phyloP scores from a whole-genome alignment of 2,113 vertebrate species.

The Prinia subflava region DNA sequence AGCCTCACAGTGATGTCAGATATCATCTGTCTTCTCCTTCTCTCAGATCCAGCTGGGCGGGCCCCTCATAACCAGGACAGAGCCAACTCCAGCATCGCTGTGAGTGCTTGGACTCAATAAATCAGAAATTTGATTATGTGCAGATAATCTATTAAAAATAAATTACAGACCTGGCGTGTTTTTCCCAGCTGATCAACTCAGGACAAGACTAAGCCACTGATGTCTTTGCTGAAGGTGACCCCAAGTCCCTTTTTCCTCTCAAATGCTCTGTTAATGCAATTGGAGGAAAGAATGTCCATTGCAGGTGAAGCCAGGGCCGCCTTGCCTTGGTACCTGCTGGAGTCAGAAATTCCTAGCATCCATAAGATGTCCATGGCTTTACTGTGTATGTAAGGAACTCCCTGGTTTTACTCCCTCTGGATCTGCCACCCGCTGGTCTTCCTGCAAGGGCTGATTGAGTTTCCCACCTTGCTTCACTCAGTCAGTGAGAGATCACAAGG shows the following conservation, averaged over 20 bases:
- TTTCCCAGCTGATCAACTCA: not conserved
- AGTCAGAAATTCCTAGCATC: not conserved
- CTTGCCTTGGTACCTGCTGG: not conserved
- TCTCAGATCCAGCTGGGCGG: not conserved
- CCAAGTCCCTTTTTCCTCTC: not conserved
- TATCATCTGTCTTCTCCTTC: conserved; percentile 24
- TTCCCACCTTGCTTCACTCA: not conserved
- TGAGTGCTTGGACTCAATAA: not conserved
- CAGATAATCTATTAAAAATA: conserved; percentile 5
- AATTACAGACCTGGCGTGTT: not conserved
- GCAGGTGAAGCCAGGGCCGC: not conserved
- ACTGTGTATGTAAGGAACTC: not conserved
- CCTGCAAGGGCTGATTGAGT: not conserved
- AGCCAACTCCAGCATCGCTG: not conserved
- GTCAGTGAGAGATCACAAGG: not conserved
- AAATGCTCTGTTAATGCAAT: not conserved
- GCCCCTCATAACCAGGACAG: not conserved
- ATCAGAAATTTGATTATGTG: not conserved
- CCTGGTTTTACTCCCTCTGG: not conserved
- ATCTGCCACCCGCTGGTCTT: not conserved
- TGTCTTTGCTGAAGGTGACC: not conserved
- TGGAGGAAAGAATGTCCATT: not conserved
- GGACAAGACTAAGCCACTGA: not conserved
- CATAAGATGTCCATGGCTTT: not conserved
- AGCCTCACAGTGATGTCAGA: not conserved